Evolutionary conservation across 1,140 invertebrate species (phyloP), one percentile per base, ranked within the genome.

Genomic region (Trichoplusia ni): DNA sequence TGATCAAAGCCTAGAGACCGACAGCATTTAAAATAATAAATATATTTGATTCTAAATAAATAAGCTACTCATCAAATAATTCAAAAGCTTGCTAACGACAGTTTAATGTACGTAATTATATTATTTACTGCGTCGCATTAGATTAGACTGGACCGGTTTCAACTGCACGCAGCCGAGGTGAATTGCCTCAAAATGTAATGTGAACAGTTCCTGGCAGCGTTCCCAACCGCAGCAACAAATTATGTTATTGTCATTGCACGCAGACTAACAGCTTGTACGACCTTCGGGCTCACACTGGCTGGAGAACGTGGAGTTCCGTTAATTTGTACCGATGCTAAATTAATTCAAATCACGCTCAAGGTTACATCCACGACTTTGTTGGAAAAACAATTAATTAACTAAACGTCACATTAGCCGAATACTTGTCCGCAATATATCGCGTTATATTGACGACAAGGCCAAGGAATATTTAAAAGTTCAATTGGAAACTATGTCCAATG

Each of bases 151-250:
- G 35, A 42, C 38, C 25, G 38, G 37, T 42, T 54, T 51, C 7
- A 40, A 40, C 54, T 58, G 54, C 54, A 38, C 9, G 29, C 29
- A n/a, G 29, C 29, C 16, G 47, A 51, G 54, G 54, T 58, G 54
- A 44, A 58, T 31, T 27, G 38, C 54, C 54, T 58, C 54, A 29
- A 23, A 58, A 42, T 16, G 25, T 42, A 44, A 42, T 58, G 54
- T 58, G 37, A 42, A 58, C 54, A 58, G 54, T 58, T 58, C 54
- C 54, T 58, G 54, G 54, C 54, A 58, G 16, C 19, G 25, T 58
- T 58, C 54, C 54, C 54, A 58, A 42, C 33, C 33, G 35, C 35
- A 38, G 23, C 54, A 38, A 31, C 54, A 58, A 42, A 42, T 38
- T 58, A 58, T 31, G 19, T 7, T 58, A 54, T 54, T 38, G 35